A percentile compares a stretch with the other conserved stretches of the same genome.
phyloP scores from a whole-genome alignment of 2,797 vertebrate genomes.

The Pelodytes ibericus region DNA sequence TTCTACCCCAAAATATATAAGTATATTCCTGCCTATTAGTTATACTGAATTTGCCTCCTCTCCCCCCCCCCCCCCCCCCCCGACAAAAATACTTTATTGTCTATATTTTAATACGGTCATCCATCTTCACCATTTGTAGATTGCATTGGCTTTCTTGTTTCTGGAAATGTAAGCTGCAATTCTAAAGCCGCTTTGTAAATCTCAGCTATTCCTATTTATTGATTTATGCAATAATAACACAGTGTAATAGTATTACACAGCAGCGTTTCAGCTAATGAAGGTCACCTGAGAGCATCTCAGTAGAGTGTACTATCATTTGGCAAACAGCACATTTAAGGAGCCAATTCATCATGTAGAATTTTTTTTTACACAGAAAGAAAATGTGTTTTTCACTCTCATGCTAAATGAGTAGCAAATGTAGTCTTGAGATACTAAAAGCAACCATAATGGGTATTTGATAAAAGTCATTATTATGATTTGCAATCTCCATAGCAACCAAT shows the following conservation, averaged over 20 bases:
- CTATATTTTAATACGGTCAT: neutral
- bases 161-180: neutral
- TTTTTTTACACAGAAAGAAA: constrained; percentile 41
- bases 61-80: too few relatives aligned
- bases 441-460: constrained; percentile 44
- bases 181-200: constrained; percentile 11
- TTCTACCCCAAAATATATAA: too few relatives aligned
- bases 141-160: neutral
- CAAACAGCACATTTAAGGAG: constrained; percentile 40
- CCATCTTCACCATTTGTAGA: too few relatives aligned
- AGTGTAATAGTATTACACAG: constrained; percentile 23
- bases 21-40: neutral
- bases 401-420: constrained; percentile 46
- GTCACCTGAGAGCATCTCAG: constrained; percentile 27
- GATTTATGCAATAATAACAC: constrained; percentile 41
- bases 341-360: constrained; percentile 37
- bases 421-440: constrained; percentile 30
- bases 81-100: neutral
- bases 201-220: constrained; percentile 32
- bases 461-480: constrained; percentile 49
- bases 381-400: constrained; percentile 24
- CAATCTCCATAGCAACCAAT: constrained; percentile 33
- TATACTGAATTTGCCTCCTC: constrained; percentile 12
- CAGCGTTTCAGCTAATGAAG: constrained; percentile 41
- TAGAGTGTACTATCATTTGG: constrained; percentile 39